Conservation (phyloP, 1,140 invertebrate genomes). For the Calephelis nemesis region DNA sequence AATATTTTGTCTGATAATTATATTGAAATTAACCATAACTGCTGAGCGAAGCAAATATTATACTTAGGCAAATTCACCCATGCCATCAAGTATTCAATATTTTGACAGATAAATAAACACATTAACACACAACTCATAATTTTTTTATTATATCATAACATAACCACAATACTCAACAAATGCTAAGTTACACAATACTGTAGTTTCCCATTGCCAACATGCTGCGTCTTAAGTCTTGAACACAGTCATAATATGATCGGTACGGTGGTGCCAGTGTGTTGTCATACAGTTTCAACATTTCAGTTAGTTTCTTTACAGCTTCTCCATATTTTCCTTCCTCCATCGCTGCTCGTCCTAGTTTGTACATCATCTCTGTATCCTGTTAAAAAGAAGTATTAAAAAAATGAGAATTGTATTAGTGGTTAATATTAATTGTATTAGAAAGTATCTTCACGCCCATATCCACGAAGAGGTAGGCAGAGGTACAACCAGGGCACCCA, state of each 20-base stretch:
- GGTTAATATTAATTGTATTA: background rate
- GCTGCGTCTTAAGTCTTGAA: slow-evolving; percentile 88
- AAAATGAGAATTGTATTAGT: background rate
- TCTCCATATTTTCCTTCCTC: slow-evolving; percentile 82
- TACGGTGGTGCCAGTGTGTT: slow-evolving; percentile 86
- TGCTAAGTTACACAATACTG: slow-evolving; percentile 46
- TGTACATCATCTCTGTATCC: slow-evolving; percentile 86
- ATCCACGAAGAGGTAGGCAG: no score
- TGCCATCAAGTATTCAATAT: no score
- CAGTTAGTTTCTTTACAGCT: slow-evolving; percentile 83
- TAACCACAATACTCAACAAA: slow-evolving; percentile 5
- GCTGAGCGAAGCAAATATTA: no score
- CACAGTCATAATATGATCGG: slow-evolving; percentile 89
- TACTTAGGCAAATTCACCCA: no score
- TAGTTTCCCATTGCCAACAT: slow-evolving; percentile 84
- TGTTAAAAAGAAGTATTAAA: slow-evolving; percentile 44
- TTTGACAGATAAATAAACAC: no score
- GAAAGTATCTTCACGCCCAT: no score
- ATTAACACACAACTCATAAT: background rate
- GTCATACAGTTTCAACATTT: slow-evolving; percentile 85
- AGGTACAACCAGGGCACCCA: no score
- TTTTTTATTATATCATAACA: background rate
- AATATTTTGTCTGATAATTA: no score
- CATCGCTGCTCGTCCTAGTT: slow-evolving; percentile 82
- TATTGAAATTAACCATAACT: no score